These are phyloP conservation scores for Xenops minutus DNA, from an alignment of 2,797 vertebrate species.

Conservation along the genomic window DNA sequence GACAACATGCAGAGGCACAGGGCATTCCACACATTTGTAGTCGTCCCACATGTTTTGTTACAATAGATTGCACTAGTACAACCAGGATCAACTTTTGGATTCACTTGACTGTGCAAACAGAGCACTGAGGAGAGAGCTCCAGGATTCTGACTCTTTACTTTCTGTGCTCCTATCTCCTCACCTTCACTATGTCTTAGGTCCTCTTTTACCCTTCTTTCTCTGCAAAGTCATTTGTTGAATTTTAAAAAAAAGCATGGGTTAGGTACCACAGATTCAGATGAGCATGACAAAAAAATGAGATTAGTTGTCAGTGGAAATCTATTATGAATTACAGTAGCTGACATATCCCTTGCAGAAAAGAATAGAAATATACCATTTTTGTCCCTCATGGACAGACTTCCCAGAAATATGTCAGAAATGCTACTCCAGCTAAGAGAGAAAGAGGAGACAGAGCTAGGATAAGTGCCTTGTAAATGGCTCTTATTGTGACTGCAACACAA, in stretches of 20 bases:
- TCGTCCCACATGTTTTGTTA: background rate
- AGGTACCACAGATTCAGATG: background rate
- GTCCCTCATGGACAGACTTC: background rate
- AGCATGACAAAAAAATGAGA: background rate
- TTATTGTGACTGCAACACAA: background rate
- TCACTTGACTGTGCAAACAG: background rate
- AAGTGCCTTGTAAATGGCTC: background rate
- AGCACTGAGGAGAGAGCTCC: background rate
- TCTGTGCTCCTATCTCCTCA: background rate
- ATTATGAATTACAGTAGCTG: background rate
- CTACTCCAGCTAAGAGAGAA: background rate
- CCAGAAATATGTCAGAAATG: background rate
- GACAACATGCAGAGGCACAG: constrained; percentile 2
- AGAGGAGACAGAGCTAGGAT: background rate
- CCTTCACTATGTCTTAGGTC: background rate
- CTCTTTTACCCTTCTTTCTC: background rate
- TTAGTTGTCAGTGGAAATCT: background rate
- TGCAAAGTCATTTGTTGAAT: background rate
- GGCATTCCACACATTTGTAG: constrained; percentile 29
- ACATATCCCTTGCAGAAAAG: background rate
- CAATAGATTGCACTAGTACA: background rate
- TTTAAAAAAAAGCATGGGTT: background rate
- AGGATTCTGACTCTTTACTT: background rate
- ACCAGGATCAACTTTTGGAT: background rate
- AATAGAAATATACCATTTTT: background rate